Evolutionary conservation across 2,113 vertebrate species (phyloP), one percentile per base, ranked within the genome.

Genomic region (Psittacus erithacus): DNA sequence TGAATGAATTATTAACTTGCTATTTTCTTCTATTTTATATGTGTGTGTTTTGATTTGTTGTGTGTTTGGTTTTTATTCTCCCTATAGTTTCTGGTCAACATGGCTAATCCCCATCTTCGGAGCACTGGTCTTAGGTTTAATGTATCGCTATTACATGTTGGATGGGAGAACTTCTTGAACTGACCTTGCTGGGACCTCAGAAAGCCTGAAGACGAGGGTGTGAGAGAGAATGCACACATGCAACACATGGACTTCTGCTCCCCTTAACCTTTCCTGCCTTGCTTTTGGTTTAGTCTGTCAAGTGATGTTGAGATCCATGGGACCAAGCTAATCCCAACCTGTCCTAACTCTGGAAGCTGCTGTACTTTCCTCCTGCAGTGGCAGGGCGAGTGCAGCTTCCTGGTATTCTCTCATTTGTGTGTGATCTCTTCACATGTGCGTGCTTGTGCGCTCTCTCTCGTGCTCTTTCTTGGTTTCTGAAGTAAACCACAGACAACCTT

Each of bases 101-200:
- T 99, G 99, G 99, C 90, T 99, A 78, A 98, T 99, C 92, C 99
- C 99, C 69, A 96, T 98, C 31, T 6, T 99, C 1, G 98, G 98
- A 25, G 99, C 98, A 1, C 63, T 96, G 62, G 94, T 98, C 59
- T 39, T 99, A 82, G 99, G 98, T 38, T 73, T 99, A 71, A 97
- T 99, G 97, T 99, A 99, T 95, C 99, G 99, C 60, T 99, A 98
- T 93, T 99, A 98, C 93, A 49, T 95, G 71, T 35, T 97, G 47
- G 99, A 99, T 74, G 98, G 98, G 96, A 99, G 96, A 95, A 99
- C 98, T 65, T 98, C 98, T 59, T 98, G 98, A 98, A 41, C 68
- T 62, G 90, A 28, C 79, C 69, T 38, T 57, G 68, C 31, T 82
- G 92, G 81, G 55, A 79, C 73, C 67, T 96, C 94, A 29, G 92